A percentile compares a stretch with the other conserved stretches of the same genome.
Conservation (phyloP, 2,113 vertebrate genomes). For the Xenopus laevis region DNA sequence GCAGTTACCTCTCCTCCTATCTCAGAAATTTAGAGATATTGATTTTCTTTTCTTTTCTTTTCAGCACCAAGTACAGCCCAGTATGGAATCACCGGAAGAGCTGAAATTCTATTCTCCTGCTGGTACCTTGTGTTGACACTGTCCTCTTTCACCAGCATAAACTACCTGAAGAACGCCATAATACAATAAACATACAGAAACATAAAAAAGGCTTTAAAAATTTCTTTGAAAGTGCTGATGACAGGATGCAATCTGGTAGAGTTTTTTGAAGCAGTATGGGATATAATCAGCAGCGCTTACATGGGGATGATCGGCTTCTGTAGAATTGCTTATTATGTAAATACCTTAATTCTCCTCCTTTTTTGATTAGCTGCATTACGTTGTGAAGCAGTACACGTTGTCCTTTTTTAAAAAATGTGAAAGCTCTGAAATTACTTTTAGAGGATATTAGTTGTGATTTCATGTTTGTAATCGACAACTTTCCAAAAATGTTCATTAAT, state of each 20-base stretch:
- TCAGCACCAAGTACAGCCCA: slow-evolving; percentile 93
- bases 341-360: slow-evolving; percentile 82
- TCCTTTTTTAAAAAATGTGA: slow-evolving; percentile 76
- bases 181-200: slow-evolving; percentile 88
- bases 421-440: slow-evolving; percentile 79
- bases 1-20: no score
- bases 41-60: slow-evolving; percentile 50
- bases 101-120: slow-evolving; percentile 85
- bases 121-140: slow-evolving; percentile 89
- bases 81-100: slow-evolving; percentile 86
- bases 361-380: slow-evolving; percentile 79
- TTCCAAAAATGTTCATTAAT: slow-evolving; percentile 76
- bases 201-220: slow-evolving; percentile 81
- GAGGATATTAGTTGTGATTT: slow-evolving; percentile 82
- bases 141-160: slow-evolving; percentile 88
- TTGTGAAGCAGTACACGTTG: slow-evolving; percentile 88
- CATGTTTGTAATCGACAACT: slow-evolving; percentile 83
- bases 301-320: slow-evolving; percentile 77
- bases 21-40: no score
- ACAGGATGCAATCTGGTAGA: slow-evolving; percentile 91
- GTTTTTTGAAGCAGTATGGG: slow-evolving; percentile 82
- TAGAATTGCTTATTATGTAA: slow-evolving; percentile 93
- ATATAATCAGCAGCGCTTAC: slow-evolving; percentile 83
- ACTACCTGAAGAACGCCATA: slow-evolving; percentile 83
- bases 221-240: slow-evolving; percentile 85